Base-by-base conservation (phyloP, 2,888 invertebrate genomes). In the Galerucella pusilla region DNA sequence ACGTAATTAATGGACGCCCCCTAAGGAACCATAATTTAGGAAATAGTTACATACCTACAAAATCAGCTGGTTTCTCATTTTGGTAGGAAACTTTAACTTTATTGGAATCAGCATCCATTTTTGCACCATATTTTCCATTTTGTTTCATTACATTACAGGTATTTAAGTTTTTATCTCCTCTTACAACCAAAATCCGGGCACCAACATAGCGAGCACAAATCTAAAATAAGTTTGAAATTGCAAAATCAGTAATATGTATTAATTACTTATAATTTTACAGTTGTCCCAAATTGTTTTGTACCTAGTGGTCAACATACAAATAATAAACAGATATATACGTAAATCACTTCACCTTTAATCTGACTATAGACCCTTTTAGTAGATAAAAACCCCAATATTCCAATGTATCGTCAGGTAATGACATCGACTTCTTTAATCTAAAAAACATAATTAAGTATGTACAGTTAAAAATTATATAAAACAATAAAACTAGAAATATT, bases 321-420 rank as follows among this genome's bases (percentile, higher is more conserved):
- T 49, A 64, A 52, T 5, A 14, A 57, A 72, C 28, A 71, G 10
- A 42, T 57, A 52, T 5, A 59, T 20, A 16, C 16, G 14, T 28
- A 54, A 28, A 28, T 28, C 20, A 25, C 20, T 28, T 67, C 74
- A 80, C 80, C 83, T 94, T 93, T 35, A 96, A 88, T 79, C 91
- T 91, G 2, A 96, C 95, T 12, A 91, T 91, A 1, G 96, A 94
- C 35, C 95, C 95, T 86, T 92, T 91, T 67, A 94, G 88, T 65
- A 96, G 88, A 88, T 94, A 96, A 88, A 96, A 96, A 2, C 96
- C 95, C 95, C 95, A 96, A 86, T 96, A 96, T 86, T 96, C 96
- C 52, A 96, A 87, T 11, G 95, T 95, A 83, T 96, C 96, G 85
- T 96, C 96, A 0, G 94, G 95, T 77, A 96, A 87, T 2, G 90